Percentiles rank a stretch among this genome's conserved stretches.
Evolutionary conservation across 2,113 vertebrate genomes (phyloP).

Genomic region (Thalassarche chlororhynchos): DNA sequence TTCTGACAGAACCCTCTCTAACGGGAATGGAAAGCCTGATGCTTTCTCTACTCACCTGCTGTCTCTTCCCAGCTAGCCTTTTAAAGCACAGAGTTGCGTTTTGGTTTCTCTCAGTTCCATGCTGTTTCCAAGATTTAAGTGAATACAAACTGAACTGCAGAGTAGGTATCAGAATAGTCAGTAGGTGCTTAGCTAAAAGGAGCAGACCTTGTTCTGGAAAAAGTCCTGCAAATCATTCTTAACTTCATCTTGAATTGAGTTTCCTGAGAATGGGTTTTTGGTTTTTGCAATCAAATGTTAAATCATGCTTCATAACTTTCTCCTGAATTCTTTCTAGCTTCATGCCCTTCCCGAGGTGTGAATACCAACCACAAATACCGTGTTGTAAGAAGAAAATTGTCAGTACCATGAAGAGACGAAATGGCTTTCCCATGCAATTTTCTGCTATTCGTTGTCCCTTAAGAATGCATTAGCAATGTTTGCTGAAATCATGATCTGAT

Average conservation of each 20-base stretch:
- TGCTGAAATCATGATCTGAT: not conserved
- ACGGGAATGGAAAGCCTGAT: not conserved
- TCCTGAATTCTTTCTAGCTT: not conserved
- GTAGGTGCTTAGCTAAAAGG: not conserved
- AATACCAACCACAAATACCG: not conserved
- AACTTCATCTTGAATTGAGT: not conserved
- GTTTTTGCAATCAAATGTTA: not conserved
- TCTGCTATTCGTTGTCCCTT: not conserved
- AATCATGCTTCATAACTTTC: not conserved
- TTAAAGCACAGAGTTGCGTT: not conserved
- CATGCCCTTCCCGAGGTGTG: not conserved
- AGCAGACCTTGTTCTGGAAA: not conserved
- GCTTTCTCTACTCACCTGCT: not conserved
- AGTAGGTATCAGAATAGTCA: not conserved
- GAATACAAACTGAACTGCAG: not conserved
- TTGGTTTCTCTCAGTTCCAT: not conserved
- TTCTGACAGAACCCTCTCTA: not conserved
- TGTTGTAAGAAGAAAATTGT: not conserved
- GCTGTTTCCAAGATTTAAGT: not conserved
- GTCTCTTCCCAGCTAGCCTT: not conserved
- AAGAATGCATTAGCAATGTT: not conserved
- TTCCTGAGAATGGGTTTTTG: not conserved
- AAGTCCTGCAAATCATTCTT: not conserved
- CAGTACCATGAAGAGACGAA: not conserved
- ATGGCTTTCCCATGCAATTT: not conserved